Conservation (phyloP, 2,113 vertebrate genomes). For the Leptobrachium leishanense region DNA sequence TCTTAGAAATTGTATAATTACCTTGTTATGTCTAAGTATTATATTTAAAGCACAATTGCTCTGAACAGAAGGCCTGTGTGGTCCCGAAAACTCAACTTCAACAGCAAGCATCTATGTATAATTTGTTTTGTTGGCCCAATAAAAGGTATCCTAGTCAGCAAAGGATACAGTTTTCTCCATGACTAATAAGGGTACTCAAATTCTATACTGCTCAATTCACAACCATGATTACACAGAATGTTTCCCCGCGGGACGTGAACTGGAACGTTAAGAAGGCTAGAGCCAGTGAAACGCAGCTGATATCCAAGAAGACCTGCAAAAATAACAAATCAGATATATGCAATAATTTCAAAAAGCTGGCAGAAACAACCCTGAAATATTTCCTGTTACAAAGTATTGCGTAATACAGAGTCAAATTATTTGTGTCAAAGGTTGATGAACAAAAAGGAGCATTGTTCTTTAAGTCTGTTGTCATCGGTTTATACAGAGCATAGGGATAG, state of each 20-base stretch:
- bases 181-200: constrained; percentile 46
- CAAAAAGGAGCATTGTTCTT: constrained; percentile 42
- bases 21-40: constrained; percentile 37
- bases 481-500: constrained; percentile 47
- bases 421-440: constrained; percentile 50
- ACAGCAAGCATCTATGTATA: constrained; percentile 37
- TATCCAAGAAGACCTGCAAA: constrained; percentile 37
- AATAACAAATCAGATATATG: constrained; percentile 48
- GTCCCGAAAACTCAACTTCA: constrained; percentile 31
- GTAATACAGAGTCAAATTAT: constrained; percentile 47
- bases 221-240: constrained; percentile 30
- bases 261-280: constrained; percentile 34
- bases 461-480: constrained; percentile 45
- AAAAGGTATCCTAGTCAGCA: constrained; percentile 35
- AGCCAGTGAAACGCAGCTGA: constrained; percentile 30
- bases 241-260: constrained; percentile 11
- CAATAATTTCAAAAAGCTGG: constrained; percentile 44
- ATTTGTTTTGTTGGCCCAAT: constrained; percentile 46
- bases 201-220: constrained; percentile 35
- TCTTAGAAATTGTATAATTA: constrained; percentile 47
- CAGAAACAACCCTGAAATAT: constrained; percentile 43
- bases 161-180: constrained; percentile 39
- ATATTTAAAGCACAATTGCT: constrained; percentile 33
- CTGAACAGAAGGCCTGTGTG: constrained; percentile 39
- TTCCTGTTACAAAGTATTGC: constrained; percentile 50